phyloP scores from a whole-genome alignment of 2,113 vertebrate species.

The Propithecus coquereli region DNA sequence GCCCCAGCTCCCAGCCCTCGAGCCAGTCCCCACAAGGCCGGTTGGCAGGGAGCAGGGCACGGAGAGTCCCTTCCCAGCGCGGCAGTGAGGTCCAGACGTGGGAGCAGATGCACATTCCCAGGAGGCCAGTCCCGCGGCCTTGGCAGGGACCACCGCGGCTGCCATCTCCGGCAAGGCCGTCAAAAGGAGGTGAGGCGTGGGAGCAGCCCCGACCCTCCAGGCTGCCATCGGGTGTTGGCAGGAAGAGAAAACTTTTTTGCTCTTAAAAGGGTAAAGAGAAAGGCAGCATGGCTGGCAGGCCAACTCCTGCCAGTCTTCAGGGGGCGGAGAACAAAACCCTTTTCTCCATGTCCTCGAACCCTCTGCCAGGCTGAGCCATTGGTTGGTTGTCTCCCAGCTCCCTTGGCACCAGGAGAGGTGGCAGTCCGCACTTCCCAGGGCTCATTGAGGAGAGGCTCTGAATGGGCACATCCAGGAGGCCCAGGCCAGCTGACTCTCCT shows the following conservation, averaged over 20 bases:
- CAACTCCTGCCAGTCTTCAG: slow-evolving; percentile 58
- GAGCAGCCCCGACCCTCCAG: not conserved
- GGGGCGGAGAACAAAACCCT: slow-evolving; percentile 52
- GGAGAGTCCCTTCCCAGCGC: not conserved
- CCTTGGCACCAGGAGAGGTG: slow-evolving; percentile 1
- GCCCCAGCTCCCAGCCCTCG: not conserved
- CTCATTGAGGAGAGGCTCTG: slow-evolving; percentile 38
- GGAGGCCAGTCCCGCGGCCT: not conserved
- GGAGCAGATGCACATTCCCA: slow-evolving; percentile 22
- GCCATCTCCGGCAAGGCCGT: slow-evolving; percentile 12
- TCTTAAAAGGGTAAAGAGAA: slow-evolving; percentile 42
- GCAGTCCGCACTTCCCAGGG: not conserved
- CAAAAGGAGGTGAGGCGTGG: slow-evolving; percentile 60
- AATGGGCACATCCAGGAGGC: not conserved
- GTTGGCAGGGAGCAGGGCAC: not conserved
- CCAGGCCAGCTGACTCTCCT: not conserved
- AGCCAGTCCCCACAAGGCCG: not conserved
- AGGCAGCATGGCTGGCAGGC: not conserved
- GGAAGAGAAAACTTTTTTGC: slow-evolving; percentile 44
- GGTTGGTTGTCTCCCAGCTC: slow-evolving; percentile 47
- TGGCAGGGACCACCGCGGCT: slow-evolving; percentile 2
- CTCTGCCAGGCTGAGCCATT: slow-evolving; percentile 48
- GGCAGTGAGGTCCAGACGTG: not conserved
- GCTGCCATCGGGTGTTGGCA: slow-evolving; percentile 60
- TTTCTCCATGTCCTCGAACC: slow-evolving; percentile 25